These are phyloP conservation scores for Gobiocypris rarus DNA, from an alignment of 2,113 vertebrate genomes.

Conservation along the genomic window DNA sequence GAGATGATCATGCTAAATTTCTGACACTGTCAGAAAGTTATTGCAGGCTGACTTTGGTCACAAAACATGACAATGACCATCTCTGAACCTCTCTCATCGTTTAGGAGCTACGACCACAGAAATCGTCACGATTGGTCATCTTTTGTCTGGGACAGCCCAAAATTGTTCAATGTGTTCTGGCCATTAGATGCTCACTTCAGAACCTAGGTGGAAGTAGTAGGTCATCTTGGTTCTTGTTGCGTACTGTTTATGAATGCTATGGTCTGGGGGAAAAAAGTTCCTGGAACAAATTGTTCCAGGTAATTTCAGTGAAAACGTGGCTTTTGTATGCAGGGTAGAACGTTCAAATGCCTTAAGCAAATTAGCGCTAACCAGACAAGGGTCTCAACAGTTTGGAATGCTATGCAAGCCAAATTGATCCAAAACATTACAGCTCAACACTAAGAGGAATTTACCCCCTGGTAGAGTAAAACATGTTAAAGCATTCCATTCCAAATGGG, in stretches of 20 bases:
- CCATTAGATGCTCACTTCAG: neutral
- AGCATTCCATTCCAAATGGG: conserved; percentile 39
- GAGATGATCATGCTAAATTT: too few relatives aligned
- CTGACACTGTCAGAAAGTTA: too few relatives aligned
- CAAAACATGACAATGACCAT: too few relatives aligned
- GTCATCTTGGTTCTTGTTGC: neutral
- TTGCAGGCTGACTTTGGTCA: too few relatives aligned
- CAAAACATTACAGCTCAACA: conserved; percentile 4
- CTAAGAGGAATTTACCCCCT: conserved; percentile 30
- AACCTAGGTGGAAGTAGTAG: neutral
- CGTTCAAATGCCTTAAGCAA: neutral
- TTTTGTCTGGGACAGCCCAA: too few relatives aligned
- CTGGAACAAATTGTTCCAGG: too few relatives aligned
- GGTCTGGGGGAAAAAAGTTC: too few relatives aligned
- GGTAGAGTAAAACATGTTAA: conserved; percentile 19
- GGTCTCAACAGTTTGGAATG: neutral
- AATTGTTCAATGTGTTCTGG: too few relatives aligned
- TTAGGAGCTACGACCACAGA: too few relatives aligned
- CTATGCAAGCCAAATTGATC: conserved; percentile 11
- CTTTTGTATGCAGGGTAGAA: neutral
- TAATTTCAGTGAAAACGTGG: too few relatives aligned
- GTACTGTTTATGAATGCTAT: neutral
- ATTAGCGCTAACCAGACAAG: neutral
- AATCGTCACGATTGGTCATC: too few relatives aligned
- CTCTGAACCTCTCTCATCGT: too few relatives aligned